phyloP scores from a whole-genome alignment of 2,888 invertebrate genomes.

The Drosophila crucigera region DNA sequence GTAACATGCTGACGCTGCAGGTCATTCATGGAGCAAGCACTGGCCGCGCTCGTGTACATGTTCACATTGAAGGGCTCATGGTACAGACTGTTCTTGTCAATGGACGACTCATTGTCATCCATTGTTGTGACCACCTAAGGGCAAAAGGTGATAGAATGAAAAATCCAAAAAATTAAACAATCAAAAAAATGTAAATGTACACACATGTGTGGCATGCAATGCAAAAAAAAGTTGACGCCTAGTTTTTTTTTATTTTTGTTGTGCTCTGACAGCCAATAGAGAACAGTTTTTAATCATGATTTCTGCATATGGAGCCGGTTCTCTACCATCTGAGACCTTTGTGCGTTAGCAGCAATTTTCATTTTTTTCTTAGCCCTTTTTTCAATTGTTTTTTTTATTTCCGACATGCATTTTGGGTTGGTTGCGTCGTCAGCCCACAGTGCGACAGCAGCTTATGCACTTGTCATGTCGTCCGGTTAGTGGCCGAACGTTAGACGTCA shows the following conservation, averaged over 20 bases:
- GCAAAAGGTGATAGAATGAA: slow-evolving; percentile 48
- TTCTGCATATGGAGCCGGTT: slow-evolving; percentile 66
- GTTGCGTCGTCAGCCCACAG: slow-evolving; percentile 24
- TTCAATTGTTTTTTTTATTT: slow-evolving; percentile 19
- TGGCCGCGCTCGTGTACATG: slow-evolving; percentile 86
- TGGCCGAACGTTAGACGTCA: slow-evolving; percentile 19
- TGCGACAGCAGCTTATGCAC: slow-evolving; percentile 47
- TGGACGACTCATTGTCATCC: slow-evolving; percentile 85
- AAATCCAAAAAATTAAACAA: slow-evolving; percentile 7
- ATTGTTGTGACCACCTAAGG: slow-evolving; percentile 84
- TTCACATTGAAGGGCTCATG: slow-evolving; percentile 86
- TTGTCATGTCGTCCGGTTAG: slow-evolving; percentile 52
- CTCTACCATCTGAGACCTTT: slow-evolving; percentile 27
- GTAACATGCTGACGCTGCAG: slow-evolving; percentile 86
- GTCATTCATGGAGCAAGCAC: slow-evolving; percentile 85
- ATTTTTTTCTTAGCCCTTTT: slow-evolving; percentile 10
- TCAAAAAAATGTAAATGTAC: slow-evolving; percentile 20
- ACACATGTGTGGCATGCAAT: slow-evolving; percentile 8
- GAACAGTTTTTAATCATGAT: slow-evolving; percentile 78
- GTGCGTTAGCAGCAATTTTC: slow-evolving; percentile 43
- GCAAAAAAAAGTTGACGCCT: slow-evolving; percentile 48
- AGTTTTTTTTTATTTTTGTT: slow-evolving; percentile 17
- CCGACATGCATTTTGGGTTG: slow-evolving; percentile 74
- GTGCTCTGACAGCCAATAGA: slow-evolving; percentile 27
- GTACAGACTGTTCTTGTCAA: slow-evolving; percentile 86